Evolutionary conservation across 1,140 invertebrate genomes (phyloP).

Genomic region (Caenorhabditis latens): DNA sequence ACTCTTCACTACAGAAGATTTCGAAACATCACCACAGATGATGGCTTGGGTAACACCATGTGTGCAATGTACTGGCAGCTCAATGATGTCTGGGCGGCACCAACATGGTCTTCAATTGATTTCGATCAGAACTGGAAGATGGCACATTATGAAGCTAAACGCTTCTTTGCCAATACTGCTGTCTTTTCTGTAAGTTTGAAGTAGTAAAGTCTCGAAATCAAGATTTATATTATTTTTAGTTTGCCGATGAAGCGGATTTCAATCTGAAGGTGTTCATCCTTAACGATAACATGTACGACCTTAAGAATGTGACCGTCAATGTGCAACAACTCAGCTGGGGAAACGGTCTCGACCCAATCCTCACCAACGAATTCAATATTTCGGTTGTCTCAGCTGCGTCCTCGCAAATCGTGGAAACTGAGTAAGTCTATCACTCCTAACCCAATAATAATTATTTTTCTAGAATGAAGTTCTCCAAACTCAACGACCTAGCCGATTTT

Average conservation of each 20-base stretch:
- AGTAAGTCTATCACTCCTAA: background rate
- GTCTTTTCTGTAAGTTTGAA: constrained; percentile 68
- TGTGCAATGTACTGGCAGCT: constrained; percentile 98
- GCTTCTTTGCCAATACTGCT: constrained; percentile 72
- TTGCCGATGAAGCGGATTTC: constrained; percentile 65
- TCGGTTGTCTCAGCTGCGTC: constrained; percentile 1
- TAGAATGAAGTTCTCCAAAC: background rate
- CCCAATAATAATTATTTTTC: background rate
- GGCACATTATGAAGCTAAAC: constrained; percentile 73
- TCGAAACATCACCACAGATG: constrained; percentile 64
- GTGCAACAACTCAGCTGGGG: constrained; percentile 59
- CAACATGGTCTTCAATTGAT: constrained; percentile 92
- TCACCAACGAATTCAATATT: constrained; percentile 25
- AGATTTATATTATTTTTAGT: no score
- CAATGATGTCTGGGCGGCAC: constrained; percentile 97
- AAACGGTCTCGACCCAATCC: constrained; percentile 68
- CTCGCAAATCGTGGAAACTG: background rate
- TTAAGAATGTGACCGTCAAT: constrained; percentile 62
- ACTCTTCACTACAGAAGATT: constrained; percentile 90
- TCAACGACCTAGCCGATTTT: constrained; percentile 1
- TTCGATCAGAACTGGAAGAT: constrained; percentile 75
- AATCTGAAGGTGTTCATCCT: constrained; percentile 68
- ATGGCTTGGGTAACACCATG: constrained; percentile 82
- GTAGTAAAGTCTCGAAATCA: constrained; percentile 3
- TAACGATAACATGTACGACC: constrained; percentile 61